A percentile compares a stretch with the other conserved stretches of the same genome.
phyloP scores from a whole-genome alignment of 2,113 vertebrate genomes.

The Rhombomys opimus region DNA sequence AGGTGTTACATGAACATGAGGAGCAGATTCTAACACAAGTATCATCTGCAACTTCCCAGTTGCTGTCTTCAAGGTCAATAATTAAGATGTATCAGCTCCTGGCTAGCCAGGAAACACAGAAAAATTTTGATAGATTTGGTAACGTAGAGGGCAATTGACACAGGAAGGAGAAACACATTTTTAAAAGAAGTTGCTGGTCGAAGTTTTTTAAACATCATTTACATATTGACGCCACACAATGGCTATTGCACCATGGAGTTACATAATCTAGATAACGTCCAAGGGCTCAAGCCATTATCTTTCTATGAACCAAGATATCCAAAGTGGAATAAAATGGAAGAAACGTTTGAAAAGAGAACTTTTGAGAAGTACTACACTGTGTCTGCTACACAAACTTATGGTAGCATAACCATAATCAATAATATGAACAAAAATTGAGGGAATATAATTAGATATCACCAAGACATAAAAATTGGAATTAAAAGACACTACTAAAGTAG shows the following conservation, averaged over 20 bases:
- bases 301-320: background rate
- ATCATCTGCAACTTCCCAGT: background rate
- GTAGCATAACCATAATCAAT: background rate
- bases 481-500: background rate
- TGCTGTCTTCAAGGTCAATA: background rate
- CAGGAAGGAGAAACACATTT: background rate
- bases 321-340: background rate
- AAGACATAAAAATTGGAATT: background rate
- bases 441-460: background rate
- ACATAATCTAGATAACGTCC: background rate
- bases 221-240: background rate
- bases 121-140: background rate
- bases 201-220: constrained; percentile 34
- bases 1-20: constrained; percentile 3
- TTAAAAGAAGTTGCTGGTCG: constrained; percentile 13
- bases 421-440: background rate
- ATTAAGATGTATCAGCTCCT: background rate
- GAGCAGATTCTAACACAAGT: background rate
- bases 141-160: background rate
- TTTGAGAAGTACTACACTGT: background rate
- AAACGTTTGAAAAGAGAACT: background rate
- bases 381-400: background rate
- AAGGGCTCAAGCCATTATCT: background rate
- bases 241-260: background rate
- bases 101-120: background rate